These are phyloP conservation scores for Buathra laborator DNA, from an alignment of 2,888 invertebrate genomes.

Conservation along the genomic window DNA sequence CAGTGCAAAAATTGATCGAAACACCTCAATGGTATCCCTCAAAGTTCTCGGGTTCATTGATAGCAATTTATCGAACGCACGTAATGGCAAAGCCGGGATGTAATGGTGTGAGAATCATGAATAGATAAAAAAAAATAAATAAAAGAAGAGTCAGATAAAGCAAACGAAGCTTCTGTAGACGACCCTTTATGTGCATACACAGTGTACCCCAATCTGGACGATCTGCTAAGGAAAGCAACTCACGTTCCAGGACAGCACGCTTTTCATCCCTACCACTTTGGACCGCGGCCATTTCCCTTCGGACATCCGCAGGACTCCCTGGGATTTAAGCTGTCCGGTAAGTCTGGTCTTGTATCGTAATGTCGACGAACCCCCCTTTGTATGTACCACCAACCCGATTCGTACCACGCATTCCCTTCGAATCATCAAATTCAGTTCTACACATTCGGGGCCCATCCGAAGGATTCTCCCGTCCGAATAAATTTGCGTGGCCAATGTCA, in stretches of 20 bases:
- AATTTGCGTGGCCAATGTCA: slow-evolving; percentile 15
- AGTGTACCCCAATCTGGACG: slow-evolving; percentile 71
- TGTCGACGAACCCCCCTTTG: slow-evolving; percentile 31
- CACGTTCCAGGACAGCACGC: slow-evolving; percentile 90
- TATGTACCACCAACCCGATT: neutral
- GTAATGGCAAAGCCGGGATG: slow-evolving; percentile 11
- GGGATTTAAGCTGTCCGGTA: slow-evolving; percentile 95
- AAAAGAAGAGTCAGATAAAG: slow-evolving; percentile 49
- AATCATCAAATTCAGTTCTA: slow-evolving; percentile 37
- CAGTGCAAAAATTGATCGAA: slow-evolving; percentile 34
- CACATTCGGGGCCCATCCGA: slow-evolving; percentile 23
- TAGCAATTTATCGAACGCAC: slow-evolving; percentile 46
- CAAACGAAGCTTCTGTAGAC: slow-evolving; percentile 65
- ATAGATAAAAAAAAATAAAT: slow-evolving; percentile 58
- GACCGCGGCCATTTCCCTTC: slow-evolving; percentile 90
- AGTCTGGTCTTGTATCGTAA: slow-evolving; percentile 79
- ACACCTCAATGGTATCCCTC: neutral
- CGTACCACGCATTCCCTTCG: slow-evolving; percentile 30
- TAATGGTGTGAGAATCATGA: slow-evolving; percentile 40
- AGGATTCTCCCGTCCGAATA: neutral
- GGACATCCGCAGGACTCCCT: slow-evolving; percentile 91
- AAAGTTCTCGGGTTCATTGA: neutral
- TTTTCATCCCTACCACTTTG: slow-evolving; percentile 96
- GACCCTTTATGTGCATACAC: slow-evolving; percentile 69
- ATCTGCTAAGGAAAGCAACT: slow-evolving; percentile 71